These are phyloP conservation scores for Candidula unifasciata DNA, from an alignment of 2,888 invertebrate genomes.

Conservation along the genomic window DNA sequence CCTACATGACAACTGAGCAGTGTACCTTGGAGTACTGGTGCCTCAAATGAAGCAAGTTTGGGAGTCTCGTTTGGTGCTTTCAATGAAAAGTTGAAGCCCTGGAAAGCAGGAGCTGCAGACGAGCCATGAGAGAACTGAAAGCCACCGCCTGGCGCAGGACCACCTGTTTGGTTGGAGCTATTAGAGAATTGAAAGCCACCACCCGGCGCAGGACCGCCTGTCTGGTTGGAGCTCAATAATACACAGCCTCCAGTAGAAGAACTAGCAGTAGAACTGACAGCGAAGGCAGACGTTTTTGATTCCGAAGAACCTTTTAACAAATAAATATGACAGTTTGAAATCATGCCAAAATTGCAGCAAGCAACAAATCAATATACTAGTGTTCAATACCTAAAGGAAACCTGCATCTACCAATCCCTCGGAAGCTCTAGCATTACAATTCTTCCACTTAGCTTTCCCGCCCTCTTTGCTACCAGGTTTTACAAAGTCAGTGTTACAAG, in stretches of 20 bases:
- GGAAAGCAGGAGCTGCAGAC: constrained; percentile 1
- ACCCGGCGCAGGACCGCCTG: constrained; percentile 16
- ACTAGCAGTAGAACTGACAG: constrained; percentile 11
- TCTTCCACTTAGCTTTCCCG: too few relatives aligned
- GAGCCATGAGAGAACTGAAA: constrained; percentile 22
- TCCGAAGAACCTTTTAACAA: constrained; percentile 27
- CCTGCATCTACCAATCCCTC: background rate
- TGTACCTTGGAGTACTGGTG: background rate
- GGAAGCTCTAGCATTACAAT: background rate
- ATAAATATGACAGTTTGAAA: background rate
- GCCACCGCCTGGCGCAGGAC: constrained; percentile 9
- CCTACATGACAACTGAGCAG: background rate
- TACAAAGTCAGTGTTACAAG: too few relatives aligned
- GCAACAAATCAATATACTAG: background rate
- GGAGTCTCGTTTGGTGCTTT: constrained; percentile 25
- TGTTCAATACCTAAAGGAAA: background rate
- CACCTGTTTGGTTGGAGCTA: constrained; percentile 14
- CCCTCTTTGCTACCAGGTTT: too few relatives aligned
- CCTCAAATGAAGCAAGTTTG: constrained; percentile 1
- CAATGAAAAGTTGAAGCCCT: constrained; percentile 26
- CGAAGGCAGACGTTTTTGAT: constrained; percentile 12
- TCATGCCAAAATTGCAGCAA: background rate
- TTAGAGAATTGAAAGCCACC: constrained; percentile 19
- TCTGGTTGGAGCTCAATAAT: too few relatives aligned
- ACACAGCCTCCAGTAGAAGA: constrained; percentile 37